A percentile compares a stretch with the other conserved stretches of the same genome.
Conservation (phyloP, 1,140 invertebrate species). For the Trachymyrmex cornetzi region DNA sequence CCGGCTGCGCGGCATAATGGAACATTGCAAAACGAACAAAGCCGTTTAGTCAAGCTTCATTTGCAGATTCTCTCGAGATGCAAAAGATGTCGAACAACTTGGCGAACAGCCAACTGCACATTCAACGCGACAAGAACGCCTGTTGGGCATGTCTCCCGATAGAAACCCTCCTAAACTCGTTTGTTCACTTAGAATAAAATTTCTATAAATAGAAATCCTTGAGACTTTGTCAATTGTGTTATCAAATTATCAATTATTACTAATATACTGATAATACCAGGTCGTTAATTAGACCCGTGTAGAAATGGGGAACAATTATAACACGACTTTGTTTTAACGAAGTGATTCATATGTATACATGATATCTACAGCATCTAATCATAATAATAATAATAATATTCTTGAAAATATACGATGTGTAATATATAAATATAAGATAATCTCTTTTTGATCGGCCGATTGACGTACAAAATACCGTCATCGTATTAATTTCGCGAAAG, state of each 20-base stretch:
- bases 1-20: slow-evolving; percentile 9
- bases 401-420: neutral
- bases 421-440: neutral
- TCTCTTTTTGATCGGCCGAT: neutral
- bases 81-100: neutral
- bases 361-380: too few species aligned
- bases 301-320: neutral
- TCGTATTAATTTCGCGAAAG: neutral
- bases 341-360: neutral
- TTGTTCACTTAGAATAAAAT: neutral
- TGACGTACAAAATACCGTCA: neutral
- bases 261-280: neutral
- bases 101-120: neutral
- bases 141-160: neutral
- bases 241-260: neutral
- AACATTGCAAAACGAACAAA: neutral
- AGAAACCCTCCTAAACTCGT: neutral
- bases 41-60: slow-evolving; percentile 7
- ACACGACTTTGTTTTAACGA: neutral
- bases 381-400: neutral
- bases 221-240: neutral
- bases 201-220: slow-evolving; percentile 48
- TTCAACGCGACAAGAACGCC: slow-evolving; percentile 16
- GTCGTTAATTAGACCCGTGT: neutral
- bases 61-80: slow-evolving; percentile 9